Conservation (phyloP, 1,140 invertebrate genomes). For the Solen grandis region DNA sequence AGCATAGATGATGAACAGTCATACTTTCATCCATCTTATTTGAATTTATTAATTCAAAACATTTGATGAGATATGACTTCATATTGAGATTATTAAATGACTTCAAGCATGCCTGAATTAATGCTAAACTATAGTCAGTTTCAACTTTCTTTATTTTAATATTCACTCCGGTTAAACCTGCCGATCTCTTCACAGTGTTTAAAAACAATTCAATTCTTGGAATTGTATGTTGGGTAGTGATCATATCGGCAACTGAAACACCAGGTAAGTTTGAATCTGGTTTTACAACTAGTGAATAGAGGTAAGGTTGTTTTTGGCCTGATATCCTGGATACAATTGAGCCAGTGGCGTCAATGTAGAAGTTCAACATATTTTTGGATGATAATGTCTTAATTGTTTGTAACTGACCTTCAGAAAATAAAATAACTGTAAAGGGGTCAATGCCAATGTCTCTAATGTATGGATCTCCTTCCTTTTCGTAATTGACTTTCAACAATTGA, state of each 20-base stretch:
- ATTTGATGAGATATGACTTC: no score
- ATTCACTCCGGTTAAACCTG: no score
- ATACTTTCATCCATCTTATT: no score
- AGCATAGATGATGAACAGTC: no score
- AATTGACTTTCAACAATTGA: neutral
- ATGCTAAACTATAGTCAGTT: neutral
- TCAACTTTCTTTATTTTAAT: conserved; percentile 2
- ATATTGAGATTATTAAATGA: conserved; percentile 11
- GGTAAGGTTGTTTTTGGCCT: neutral
- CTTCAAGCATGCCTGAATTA: conserved; percentile 1
- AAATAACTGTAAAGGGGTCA: neutral
- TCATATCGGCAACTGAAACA: neutral
- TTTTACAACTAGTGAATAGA: conserved; percentile 16
- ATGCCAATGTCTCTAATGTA: conserved; percentile 20
- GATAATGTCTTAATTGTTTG: neutral
- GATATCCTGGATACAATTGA: neutral
- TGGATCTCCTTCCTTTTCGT: neutral
- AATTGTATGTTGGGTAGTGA: conserved; percentile 15
- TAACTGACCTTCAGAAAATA: conserved; percentile 8
- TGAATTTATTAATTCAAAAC: no score
- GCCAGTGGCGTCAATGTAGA: conserved; percentile 18
- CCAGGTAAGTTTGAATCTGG: no score
- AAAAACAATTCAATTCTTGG: conserved; percentile 6
- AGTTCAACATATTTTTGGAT: neutral
- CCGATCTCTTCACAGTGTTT: no score